Conservation (phyloP, 2,113 vertebrate species). For the Melanerpes formicivorus region DNA sequence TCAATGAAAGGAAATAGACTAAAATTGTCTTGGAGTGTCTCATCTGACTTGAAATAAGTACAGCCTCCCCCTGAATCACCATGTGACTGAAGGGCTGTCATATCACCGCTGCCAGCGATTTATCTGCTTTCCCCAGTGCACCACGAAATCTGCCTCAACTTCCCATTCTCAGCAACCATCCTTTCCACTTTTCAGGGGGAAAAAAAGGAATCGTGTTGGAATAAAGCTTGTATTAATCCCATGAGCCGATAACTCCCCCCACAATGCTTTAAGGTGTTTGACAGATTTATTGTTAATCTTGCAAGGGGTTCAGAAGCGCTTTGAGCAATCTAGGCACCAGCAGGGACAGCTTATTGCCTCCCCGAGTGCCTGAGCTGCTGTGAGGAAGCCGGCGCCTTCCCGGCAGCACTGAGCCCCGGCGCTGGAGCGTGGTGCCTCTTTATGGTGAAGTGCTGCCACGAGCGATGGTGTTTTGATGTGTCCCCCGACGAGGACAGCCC, state of each 20-base stretch:
- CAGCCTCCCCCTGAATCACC: not conserved
- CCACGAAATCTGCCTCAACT: not conserved
- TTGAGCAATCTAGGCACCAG: not conserved
- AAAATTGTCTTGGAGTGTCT: not conserved
- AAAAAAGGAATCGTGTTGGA: not conserved
- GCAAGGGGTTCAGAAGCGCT: not conserved
- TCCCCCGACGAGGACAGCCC: not conserved
- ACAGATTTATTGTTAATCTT: not conserved
- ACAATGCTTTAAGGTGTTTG: not conserved
- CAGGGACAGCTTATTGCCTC: not conserved
- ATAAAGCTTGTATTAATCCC: not conserved
- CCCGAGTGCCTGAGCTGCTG: accelerated
- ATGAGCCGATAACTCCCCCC: not conserved
- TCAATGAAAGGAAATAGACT: not conserved
- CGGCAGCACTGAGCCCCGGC: not conserved
- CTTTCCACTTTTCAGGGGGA: not conserved
- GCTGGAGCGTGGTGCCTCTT: accelerated
- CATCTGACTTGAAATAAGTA: not conserved
- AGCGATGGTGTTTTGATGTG: accelerated
- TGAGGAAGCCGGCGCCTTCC: not conserved
- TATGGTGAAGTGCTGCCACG: not conserved
- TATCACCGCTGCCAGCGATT: not conserved
- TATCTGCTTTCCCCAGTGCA: accelerated
- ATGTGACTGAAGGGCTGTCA: not conserved
- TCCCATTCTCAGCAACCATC: not conserved